Conservation (phyloP, 2,113 vertebrate species). For the Leuciscus idus region DNA sequence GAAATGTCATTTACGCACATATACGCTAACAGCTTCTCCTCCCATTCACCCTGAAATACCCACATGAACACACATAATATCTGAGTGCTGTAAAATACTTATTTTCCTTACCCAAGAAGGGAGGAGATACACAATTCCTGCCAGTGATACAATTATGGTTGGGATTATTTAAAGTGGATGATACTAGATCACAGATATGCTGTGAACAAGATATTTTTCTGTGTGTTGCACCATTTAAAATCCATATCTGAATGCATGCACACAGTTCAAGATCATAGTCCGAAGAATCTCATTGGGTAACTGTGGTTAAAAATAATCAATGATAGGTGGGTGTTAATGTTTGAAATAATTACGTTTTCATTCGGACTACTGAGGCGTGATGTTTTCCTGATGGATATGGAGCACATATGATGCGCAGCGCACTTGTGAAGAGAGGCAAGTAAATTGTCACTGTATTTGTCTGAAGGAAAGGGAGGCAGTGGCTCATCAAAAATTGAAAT, state of each 20-base stretch:
- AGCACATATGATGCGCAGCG: slow-evolving; percentile 26
- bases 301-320: neutral
- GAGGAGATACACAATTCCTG: neutral
- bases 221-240: neutral
- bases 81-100: neutral
- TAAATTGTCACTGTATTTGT: neutral
- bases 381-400: slow-evolving; percentile 32
- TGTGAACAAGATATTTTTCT: neutral
- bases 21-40: neutral
- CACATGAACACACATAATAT: neutral
- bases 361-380: neutral
- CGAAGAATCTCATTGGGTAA: neutral
- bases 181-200: neutral
- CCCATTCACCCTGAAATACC: neutral
- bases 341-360: slow-evolving; percentile 31
- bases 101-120: slow-evolving; percentile 12
- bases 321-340: neutral
- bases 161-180: slow-evolving; percentile 6
- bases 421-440: slow-evolving; percentile 16
- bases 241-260: neutral
- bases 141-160: neutral
- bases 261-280: neutral
- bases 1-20: slow-evolving; percentile 17
- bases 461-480: neutral
- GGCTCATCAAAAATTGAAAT: slow-evolving; percentile 47